Evolutionary conservation across 2,113 vertebrate species (phyloP).

Genomic region (Notechis scutatus): DNA sequence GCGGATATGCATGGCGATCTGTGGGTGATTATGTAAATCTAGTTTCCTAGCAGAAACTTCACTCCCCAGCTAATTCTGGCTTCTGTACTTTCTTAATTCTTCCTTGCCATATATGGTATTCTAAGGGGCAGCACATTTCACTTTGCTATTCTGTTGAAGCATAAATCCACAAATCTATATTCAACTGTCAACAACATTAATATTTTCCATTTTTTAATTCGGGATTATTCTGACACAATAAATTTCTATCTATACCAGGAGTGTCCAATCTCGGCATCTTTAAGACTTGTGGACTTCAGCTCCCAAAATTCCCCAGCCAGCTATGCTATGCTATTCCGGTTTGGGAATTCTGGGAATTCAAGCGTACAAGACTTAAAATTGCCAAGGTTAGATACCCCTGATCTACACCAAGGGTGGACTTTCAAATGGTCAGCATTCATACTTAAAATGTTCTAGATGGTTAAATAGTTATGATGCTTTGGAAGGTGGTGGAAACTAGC

Average conservation of each 20-base stretch:
- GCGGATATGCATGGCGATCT: not conserved
- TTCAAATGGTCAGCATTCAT: not conserved
- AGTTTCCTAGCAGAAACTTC: not conserved
- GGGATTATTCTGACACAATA: not conserved
- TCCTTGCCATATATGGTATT: not conserved
- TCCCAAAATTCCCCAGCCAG: not conserved
- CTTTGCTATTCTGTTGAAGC: not conserved
- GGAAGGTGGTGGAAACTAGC: not conserved
- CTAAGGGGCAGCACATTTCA: not conserved
- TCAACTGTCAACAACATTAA: not conserved
- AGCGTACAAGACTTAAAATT: not conserved
- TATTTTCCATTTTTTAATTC: not conserved
- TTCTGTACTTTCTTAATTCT: not conserved
- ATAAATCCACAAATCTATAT: not conserved
- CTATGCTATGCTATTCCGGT: not conserved
- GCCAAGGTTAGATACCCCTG: not conserved
- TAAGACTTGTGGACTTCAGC: not conserved
- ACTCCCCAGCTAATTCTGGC: not conserved
- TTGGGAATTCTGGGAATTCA: not conserved
- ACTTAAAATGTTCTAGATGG: not conserved
- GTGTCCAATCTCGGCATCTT: not conserved
- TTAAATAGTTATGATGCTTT: not conserved
- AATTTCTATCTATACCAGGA: not conserved
- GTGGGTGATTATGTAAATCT: not conserved
- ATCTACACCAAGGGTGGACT: not conserved